Conservation (phyloP, 2,888 invertebrate genomes). For the Synergus laeviventris region DNA sequence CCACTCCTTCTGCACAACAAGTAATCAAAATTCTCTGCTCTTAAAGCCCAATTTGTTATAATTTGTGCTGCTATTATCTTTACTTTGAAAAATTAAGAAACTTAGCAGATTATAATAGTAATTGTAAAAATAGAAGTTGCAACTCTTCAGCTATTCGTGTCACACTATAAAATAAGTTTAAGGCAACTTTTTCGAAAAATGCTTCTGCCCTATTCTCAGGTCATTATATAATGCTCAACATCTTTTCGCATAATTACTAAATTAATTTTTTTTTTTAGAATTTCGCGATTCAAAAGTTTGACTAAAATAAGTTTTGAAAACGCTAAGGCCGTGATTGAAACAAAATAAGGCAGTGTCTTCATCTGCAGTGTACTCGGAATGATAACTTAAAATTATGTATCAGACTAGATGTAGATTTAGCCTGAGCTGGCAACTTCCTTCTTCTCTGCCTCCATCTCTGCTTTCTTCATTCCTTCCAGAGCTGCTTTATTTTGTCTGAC, state of each 20-base stretch:
- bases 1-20: neutral
- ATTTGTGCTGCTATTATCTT: conserved; percentile 26
- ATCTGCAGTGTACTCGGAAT: conserved; percentile 9
- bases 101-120: conserved; percentile 26
- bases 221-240: conserved; percentile 39
- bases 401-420: conserved; percentile 71
- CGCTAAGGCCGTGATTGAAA: conserved; percentile 25
- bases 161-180: conserved; percentile 37
- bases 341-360: conserved; percentile 1
- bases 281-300: conserved; percentile 2
- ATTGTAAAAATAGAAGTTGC: conserved; percentile 36
- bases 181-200: conserved; percentile 36
- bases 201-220: conserved; percentile 39
- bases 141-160: conserved; percentile 32
- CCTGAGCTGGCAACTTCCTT: conserved; percentile 82
- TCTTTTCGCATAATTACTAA: conserved; percentile 31
- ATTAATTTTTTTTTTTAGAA: conserved; percentile 28
- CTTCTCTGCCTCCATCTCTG: conserved; percentile 66
- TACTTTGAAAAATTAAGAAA: neutral
- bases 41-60: conserved; percentile 1
- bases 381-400: conserved; percentile 24
- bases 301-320: neutral
- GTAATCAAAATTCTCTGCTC: neutral
- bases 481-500: conserved; percentile 94
- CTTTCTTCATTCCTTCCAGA: conserved; percentile 78